Conservation (phyloP, 2,797 vertebrate genomes). For the Choloepus didactylus region DNA sequence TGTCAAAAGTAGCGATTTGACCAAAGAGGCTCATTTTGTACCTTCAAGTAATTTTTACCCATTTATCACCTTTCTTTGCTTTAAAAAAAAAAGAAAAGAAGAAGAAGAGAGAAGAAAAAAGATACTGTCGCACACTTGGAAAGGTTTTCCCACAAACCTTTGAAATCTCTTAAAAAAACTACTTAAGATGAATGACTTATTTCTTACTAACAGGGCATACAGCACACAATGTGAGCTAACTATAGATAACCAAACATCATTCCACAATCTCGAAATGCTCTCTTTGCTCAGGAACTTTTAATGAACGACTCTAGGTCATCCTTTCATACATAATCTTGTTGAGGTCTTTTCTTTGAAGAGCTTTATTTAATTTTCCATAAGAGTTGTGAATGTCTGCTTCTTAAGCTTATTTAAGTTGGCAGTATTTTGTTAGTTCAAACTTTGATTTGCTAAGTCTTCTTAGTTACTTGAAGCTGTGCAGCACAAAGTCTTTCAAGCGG, state of each 20-base stretch:
- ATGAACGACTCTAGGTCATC: neutral
- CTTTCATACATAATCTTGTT: neutral
- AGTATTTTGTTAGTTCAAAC: conserved; percentile 60
- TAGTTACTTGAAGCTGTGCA: neutral
- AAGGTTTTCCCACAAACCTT: conserved; percentile 39
- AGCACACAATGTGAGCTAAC: conserved; percentile 32
- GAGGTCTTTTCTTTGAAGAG: conserved; percentile 3
- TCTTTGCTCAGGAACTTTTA: conserved; percentile 1
- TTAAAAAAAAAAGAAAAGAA: neutral
- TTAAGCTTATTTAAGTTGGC: conserved; percentile 31
- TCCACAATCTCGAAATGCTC: neutral
- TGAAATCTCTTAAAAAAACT: conserved; percentile 54
- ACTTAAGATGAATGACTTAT: conserved; percentile 25
- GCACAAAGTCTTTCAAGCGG: neutral
- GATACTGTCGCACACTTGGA: conserved; percentile 16
- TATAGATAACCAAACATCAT: neutral
- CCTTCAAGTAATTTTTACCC: conserved; percentile 37
- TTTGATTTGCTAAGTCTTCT: conserved; percentile 30
- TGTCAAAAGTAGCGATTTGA: conserved; percentile 43
- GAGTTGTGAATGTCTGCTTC: conserved; percentile 33
- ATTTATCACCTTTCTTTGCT: neutral
- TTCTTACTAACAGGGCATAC: neutral
- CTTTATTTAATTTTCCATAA: conserved; percentile 35
- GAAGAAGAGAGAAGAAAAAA: neutral
- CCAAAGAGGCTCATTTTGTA: neutral